Base-by-base conservation (phyloP, 2,888 invertebrate species). In the Archips crataeganus region DNA sequence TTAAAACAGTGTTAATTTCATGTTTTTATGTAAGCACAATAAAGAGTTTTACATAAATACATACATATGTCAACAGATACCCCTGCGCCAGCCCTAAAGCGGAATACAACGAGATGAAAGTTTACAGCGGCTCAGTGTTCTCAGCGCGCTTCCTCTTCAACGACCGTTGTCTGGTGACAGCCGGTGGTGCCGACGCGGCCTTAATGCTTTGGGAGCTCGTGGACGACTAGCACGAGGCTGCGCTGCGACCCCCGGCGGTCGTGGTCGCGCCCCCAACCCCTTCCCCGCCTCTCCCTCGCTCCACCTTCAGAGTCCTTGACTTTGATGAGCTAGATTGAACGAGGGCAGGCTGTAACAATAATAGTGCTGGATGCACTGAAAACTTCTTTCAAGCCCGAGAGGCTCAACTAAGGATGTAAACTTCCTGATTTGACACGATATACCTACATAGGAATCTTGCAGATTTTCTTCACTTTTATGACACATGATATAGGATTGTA, bases 141-240 rank as follows among this genome's bases (percentile, higher is more conserved):
- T 96, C 96, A 75, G 96, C 97, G 0, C 95, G 97, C 60, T 98
- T 98, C 92, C 94, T 98, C 23, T 97, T 96, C 92, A 98, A 98
- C 85, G 98, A 98, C 89, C 96, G 97, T 70, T 97, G 97, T 83
- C 94, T 98, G 75, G 96, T 98, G 70, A 97, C 97, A 23, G 97
- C 98, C 10, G 98, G 98, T 3, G 98, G 98, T 47, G 96, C 96
- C 77, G 98, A 98, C 86, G 98, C 98, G 39, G 97, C 97, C 8
- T 95, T 98, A 54, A 98, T 98, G 97, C 96, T 98, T 78, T 98
- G 98, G 98, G 98, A 98, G 90, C 93, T 98, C 77, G 96, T 97
- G 82, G 97, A 97, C 84, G 97, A 97, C 94, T 97, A 96, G 95
- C 95, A 87, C 79, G 84, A 79, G 79, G 85, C 80, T 77, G 88